Evolutionary conservation across 2,888 invertebrate genomes (phyloP), one percentile per base, ranked within the genome.

Genomic region (Microplitis deprimator): DNA sequence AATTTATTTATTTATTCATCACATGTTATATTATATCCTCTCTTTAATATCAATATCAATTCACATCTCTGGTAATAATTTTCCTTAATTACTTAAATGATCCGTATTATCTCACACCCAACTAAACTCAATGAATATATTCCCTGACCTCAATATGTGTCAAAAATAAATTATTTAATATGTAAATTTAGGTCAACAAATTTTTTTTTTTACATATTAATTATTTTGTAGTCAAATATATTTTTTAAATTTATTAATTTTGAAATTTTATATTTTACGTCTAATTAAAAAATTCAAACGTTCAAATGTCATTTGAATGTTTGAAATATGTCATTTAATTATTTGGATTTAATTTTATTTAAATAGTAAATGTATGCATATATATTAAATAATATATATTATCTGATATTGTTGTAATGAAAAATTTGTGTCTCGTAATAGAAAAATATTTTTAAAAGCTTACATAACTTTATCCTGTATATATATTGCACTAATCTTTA

Each of bases 381-480:
- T 20, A 20, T 20, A 20, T 29, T 38, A 13, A 13, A 50, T 13
- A 13, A 29, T 65, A 20, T 29, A 29, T 65, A 65, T 6, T 29
- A 29, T 65, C 20, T 65, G 38, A 6, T 29, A n/a, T 29, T 17
- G 16, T 71, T 67, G 20, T 65, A 39, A 16, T 40, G n/a, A 39
- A 20, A 60, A 40, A 68, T 69, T 16, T 59, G 7, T 5, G 16
- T 61, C 39, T 7, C 16, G 16, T n/a, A 71, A 29, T 39, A 59
- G 64, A 62, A 72, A 68, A 73, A 77, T 73, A 68, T 62, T 73
- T 68, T 68, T 68, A 40, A 72, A 50, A 68, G 50, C 72, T 77
- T 77, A 77, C 76, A 77, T 77, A 77, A 77, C 73, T 41, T 62
- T 39, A 41, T 75, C 17, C n/a, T 69, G 61, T 20, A 60, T n/a